Conservation (phyloP, 2,888 invertebrate genomes). For the Philonicus albiceps region DNA sequence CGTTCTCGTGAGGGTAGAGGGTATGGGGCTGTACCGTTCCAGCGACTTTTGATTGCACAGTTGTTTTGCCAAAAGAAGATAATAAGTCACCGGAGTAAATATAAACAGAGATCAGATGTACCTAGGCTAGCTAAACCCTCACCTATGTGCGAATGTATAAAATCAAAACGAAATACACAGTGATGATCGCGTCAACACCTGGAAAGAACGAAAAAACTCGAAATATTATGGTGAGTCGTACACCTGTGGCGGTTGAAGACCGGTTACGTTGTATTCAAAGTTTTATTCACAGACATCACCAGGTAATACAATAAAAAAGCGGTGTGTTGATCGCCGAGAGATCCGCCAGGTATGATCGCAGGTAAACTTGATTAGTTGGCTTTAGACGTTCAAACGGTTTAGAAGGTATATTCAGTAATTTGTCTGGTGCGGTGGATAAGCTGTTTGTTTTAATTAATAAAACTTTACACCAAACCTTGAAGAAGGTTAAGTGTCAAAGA, state of each 20-base stretch:
- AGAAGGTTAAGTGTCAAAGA: not conserved
- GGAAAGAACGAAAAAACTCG: not conserved
- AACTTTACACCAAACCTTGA: not conserved
- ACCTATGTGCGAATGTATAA: not conserved
- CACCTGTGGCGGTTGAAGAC: constrained; percentile 9
- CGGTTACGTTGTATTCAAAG: not conserved
- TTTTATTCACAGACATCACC: not conserved
- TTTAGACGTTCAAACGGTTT: constrained; percentile 26
- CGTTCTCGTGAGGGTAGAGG: not conserved
- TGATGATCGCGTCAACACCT: not conserved
- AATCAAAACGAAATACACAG: not conserved
- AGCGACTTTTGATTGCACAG: not conserved
- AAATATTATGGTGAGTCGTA: not conserved
- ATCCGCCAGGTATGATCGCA: constrained; percentile 15
- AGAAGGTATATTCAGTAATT: not conserved
- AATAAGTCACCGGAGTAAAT: constrained; percentile 17
- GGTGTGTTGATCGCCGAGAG: not conserved
- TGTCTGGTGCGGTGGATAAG: not conserved
- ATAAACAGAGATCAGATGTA: constrained; percentile 35
- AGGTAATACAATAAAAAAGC: not conserved
- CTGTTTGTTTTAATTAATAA: constrained; percentile 22
- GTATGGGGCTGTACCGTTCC: not conserved
- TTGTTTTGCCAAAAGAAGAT: constrained; percentile 26
- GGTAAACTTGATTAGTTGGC: constrained; percentile 34
- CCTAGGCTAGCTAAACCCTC: not conserved